Conservation (phyloP, 2,888 invertebrate species). For the Noctua janthe region DNA sequence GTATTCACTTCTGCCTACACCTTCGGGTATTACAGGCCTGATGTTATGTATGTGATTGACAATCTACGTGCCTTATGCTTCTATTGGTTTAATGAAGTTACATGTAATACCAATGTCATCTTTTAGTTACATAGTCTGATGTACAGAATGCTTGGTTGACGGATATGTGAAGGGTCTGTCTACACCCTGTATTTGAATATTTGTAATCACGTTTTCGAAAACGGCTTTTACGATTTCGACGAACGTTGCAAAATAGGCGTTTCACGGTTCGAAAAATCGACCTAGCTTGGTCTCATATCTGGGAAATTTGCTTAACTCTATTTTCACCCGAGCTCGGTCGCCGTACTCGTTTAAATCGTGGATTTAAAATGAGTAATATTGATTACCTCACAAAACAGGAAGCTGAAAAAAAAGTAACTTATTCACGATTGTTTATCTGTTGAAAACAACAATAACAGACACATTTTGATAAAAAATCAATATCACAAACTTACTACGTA, state of each 20-base stretch:
- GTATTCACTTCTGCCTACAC: not conserved
- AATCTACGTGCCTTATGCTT: not conserved
- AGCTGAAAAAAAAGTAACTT: not conserved
- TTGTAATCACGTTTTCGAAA: not conserved
- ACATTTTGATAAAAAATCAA: conserved; percentile 19
- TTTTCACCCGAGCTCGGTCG: not conserved
- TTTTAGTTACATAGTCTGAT: no score
- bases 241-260: no score
- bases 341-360: not conserved
- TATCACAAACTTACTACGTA: not conserved
- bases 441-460: not conserved
- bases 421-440: not conserved
- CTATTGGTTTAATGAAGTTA: not conserved
- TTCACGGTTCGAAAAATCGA: not conserved
- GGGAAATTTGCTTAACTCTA: not conserved
- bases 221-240: not conserved
- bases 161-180: no score
- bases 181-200: not conserved
- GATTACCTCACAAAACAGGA: not conserved
- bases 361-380: no score
- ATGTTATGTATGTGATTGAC: not conserved
- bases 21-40: not conserved
- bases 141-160: no score
- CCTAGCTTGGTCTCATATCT: not conserved
- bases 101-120: not conserved